Evolutionary conservation across 2,113 vertebrate genomes (phyloP), one percentile per base, ranked within the genome.

Genomic region (Ariopsis seemanni): DNA sequence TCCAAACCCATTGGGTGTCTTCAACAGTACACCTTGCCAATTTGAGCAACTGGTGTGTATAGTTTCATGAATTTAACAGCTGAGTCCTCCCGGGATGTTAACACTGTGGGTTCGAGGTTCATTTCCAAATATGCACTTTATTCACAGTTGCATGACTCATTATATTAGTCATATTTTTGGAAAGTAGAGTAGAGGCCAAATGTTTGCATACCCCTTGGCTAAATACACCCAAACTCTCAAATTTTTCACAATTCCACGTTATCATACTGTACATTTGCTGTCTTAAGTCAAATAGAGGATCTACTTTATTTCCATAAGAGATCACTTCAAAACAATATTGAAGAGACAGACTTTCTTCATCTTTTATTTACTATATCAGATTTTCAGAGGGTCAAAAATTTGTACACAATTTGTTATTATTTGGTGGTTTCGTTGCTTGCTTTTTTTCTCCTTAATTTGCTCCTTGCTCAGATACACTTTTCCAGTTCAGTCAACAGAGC

Each of bases 111-210:
- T 88, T 91, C 91, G 86, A 89, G 88, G 90, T 84, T 84, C 83
- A 85, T 90, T 90, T 83, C 34, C 74, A 90, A 86, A 88, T 90
- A 90, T 89, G 67, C 90, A 74, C 87, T 92, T 89, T 90, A 86
- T 58, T 74, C 74, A 84, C 63, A 81, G 65, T 57, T 82, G 63
- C 30, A 52, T 74, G 80, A 77, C 84, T 14, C 62, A 79, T 34
- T 63, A 1, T 50, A 75, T 82, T 65, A 82, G 65, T n/a, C 69
- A 86, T 65, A 57, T 42, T 82, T 77, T 48, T 62, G 42, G 48
- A 82, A n/a, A 53, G 42, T 53, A 57, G 15, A 48, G 48, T 8
- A 53, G 22, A 77, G 25, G 5, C 25, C 48, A 53, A 77, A 77
- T 14, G 25, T 77, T 77, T n/a, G 15, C 5, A 53, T n/a, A n/a